A percentile compares a stretch with the other conserved stretches of the same genome.
These are phyloP conservation scores for Empis livida DNA, from an alignment of 2,888 invertebrate genomes.

Conservation along the genomic window DNA sequence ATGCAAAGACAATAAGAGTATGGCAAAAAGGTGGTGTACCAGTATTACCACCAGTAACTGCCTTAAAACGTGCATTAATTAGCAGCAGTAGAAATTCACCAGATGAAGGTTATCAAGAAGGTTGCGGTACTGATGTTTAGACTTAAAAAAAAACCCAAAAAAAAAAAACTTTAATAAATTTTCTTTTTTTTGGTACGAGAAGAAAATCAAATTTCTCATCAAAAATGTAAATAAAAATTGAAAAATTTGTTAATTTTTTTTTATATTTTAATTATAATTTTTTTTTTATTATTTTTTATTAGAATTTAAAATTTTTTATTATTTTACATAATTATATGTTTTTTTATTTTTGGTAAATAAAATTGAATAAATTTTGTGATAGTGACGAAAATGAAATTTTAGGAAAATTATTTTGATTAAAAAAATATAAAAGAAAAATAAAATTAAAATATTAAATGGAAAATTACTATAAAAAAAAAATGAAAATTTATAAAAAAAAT, in stretches of 20 bases:
- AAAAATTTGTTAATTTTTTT: not conserved
- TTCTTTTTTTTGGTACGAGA: not conserved
- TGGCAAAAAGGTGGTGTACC: slow-evolving; percentile 78
- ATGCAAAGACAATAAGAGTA: slow-evolving; percentile 69
- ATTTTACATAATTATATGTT: no score
- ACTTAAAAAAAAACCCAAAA: no score
- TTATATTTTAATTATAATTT: not conserved
- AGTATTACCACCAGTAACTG: slow-evolving; percentile 72
- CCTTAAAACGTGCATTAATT: slow-evolving; percentile 69
- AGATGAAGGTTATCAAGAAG: slow-evolving; percentile 86
- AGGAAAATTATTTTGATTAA: not conserved
- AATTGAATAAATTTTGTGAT: not conserved
- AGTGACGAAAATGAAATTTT: not conserved
- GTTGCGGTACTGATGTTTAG: slow-evolving; percentile 84
- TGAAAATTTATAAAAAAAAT: not conserved
- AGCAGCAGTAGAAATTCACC: slow-evolving; percentile 74
- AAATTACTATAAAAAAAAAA: not conserved
- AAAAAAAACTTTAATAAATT: not conserved
- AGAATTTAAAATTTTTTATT: not conserved
- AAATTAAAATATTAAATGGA: not conserved
- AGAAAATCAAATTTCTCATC: not conserved
- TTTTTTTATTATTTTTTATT: not conserved
- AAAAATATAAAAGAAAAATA: not conserved
- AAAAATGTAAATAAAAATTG: no score
- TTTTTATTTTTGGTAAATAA: not conserved